Conservation (phyloP, 2,113 vertebrate species). For the Paradoxurus hermaphroditus region DNA sequence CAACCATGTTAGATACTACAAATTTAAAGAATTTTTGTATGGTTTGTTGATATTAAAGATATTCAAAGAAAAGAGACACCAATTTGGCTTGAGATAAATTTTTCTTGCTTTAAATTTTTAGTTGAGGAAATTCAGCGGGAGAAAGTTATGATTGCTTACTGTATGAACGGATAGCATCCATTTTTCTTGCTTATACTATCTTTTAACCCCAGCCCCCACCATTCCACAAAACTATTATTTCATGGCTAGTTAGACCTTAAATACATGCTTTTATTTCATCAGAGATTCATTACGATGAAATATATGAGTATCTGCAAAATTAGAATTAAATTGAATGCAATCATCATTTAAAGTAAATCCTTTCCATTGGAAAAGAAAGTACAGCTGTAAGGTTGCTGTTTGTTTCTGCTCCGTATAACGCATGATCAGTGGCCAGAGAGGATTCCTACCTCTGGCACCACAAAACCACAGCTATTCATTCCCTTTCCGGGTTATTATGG, state of each 20-base stretch:
- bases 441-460: background rate
- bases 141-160: background rate
- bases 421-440: background rate
- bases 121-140: background rate
- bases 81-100: background rate
- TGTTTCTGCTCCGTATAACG: background rate
- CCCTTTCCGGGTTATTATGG: background rate
- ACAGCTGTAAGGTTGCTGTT: background rate
- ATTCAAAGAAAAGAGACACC: background rate
- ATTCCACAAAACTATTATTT: background rate
- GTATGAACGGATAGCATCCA: background rate
- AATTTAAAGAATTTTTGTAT: background rate
- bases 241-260: background rate
- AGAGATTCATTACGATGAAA: background rate
- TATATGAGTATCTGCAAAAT: conserved; percentile 2
- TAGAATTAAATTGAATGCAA: conserved; percentile 5
- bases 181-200: background rate
- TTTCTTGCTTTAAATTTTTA: background rate
- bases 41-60: background rate
- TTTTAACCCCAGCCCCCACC: background rate
- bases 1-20: background rate
- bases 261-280: background rate
- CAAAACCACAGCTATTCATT: background rate
- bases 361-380: conserved; percentile 5
- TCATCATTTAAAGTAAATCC: conserved; percentile 6